Base-by-base conservation (phyloP, 2,797 vertebrate genomes). In the Salmo trutta region DNA sequence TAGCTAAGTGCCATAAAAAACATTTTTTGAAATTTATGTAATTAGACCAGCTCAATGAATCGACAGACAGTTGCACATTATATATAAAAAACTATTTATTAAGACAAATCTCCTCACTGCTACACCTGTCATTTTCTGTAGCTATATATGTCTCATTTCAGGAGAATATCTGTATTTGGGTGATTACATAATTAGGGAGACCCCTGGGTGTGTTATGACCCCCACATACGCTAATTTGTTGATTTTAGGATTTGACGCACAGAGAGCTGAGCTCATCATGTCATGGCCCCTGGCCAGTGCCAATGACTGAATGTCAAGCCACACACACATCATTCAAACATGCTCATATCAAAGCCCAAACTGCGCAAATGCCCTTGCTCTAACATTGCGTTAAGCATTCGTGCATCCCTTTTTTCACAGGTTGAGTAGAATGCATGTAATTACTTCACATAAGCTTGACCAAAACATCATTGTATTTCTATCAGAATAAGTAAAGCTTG, bases 171-270 rank as follows among this genome's bases (percentile, higher is more conserved):
- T 83, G 41, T 21, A 10, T 24, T 10, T 62, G 59, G 7, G 80
- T 77, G 76, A 83, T 90, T 67, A 19, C 29, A 16, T 67, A 17
- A 68, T 85, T 82, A 78, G 83, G 75, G 82, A 70, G 52, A 73
- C 7, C 74, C 65, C 69, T 81, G 70, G 85, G 82, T 67, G 27
- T 53, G 52, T 75, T 66, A 77, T 86, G 77, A 78, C 75, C 77
- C 41, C 81, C 82, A 77, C 79, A 80, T 75, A 83, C 82, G 83
- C 88, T 90, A 85, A 90, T 93, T 90, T 92, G 88, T 92, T 92
- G 89, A 82, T 89, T 92, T 93, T 90, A 86, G 84, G 87, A 86
- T 86, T 78, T 91, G 87, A 91, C 88, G 86, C 85, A 91, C 87
- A 88, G 87, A 90, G 88, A 80, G 79, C 84, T 87, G 85, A 87